These are phyloP conservation scores for Bathynomus jamesi DNA, from an alignment of 1,140 invertebrate species.

Conservation along the genomic window DNA sequence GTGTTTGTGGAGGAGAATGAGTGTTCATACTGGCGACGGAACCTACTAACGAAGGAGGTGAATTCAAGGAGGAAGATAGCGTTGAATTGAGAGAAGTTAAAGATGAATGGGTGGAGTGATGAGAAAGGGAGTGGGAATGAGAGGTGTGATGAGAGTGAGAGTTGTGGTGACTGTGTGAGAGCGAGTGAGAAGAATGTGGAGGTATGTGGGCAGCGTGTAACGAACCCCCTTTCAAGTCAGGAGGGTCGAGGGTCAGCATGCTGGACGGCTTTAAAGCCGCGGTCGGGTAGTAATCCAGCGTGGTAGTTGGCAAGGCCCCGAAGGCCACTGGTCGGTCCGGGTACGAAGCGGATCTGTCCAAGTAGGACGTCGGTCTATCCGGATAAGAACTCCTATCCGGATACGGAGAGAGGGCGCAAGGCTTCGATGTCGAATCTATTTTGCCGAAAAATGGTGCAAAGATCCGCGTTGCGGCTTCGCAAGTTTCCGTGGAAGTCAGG, in stretches of 20 bases:
- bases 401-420: not conserved
- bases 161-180: conserved; percentile 27
- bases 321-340: conserved; percentile 31
- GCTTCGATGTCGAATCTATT: not conserved
- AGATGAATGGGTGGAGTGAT: conserved; percentile 27
- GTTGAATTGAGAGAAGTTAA: conserved; percentile 35
- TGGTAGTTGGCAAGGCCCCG: conserved; percentile 38
- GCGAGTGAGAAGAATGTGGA: conserved; percentile 34
- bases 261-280: conserved; percentile 27
- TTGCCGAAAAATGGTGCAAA: not conserved
- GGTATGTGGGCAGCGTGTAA: conserved; percentile 32
- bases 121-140: conserved; percentile 35
- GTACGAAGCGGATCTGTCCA: not conserved
- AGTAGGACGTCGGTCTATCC: not conserved
- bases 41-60: conserved; percentile 28
- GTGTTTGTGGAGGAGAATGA: conserved; percentile 36
- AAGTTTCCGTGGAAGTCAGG: not conserved
- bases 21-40: conserved; percentile 34
- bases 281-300: conserved; percentile 32
- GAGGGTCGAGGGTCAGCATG: conserved; percentile 36
- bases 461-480: not conserved
- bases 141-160: conserved; percentile 36
- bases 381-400: not conserved
- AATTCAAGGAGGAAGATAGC: conserved; percentile 26
- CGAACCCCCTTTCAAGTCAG: conserved; percentile 31